Percentiles rank a stretch among this genome's conserved stretches.
phyloP scores from a whole-genome alignment of 2,888 invertebrate species.

The Protonemura montana region DNA sequence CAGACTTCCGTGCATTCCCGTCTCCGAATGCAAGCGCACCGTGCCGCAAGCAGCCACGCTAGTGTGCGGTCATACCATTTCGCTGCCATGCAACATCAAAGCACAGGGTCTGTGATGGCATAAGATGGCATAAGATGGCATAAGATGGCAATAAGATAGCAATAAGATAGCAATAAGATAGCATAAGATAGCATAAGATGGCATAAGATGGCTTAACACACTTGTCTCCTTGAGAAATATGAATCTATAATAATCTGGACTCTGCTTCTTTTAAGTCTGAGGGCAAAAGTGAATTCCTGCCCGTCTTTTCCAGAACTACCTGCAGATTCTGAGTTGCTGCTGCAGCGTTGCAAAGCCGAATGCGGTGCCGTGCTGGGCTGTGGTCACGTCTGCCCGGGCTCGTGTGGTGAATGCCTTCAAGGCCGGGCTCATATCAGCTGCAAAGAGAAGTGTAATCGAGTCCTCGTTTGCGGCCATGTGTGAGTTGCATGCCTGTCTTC shows the following conservation, averaged over 20 bases:
- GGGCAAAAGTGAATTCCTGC: no score
- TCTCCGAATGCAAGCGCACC: not conserved
- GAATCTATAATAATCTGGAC: no score
- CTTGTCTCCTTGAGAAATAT: no score
- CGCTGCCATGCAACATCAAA: slow-evolving; percentile 58
- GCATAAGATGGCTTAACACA: no score
- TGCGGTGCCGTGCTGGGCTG: slow-evolving; percentile 62
- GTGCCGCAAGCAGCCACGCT: slow-evolving; percentile 52
- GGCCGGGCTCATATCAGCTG: slow-evolving; percentile 70
- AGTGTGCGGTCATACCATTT: slow-evolving; percentile 63
- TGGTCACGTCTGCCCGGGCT: slow-evolving; percentile 63
- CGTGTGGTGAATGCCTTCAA: slow-evolving; percentile 65
- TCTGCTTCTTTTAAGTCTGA: no score
- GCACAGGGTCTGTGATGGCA: slow-evolving; percentile 50
- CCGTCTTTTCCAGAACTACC: slow-evolving; percentile 44
- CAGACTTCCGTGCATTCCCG: not conserved
- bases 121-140: no score
- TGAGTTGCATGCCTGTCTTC: slow-evolving; percentile 53
- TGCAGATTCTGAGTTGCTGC: slow-evolving; percentile 52
- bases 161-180: no score
- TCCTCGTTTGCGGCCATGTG: slow-evolving; percentile 70
- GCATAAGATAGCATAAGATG: no score
- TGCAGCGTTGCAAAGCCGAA: slow-evolving; percentile 59
- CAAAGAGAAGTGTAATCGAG: slow-evolving; percentile 63
- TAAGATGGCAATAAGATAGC: no score